A percentile compares a stretch with the other conserved stretches of the same genome.
Evolutionary conservation across 2,888 invertebrate species (phyloP).

Genomic region (Apocheima hispidaria): DNA sequence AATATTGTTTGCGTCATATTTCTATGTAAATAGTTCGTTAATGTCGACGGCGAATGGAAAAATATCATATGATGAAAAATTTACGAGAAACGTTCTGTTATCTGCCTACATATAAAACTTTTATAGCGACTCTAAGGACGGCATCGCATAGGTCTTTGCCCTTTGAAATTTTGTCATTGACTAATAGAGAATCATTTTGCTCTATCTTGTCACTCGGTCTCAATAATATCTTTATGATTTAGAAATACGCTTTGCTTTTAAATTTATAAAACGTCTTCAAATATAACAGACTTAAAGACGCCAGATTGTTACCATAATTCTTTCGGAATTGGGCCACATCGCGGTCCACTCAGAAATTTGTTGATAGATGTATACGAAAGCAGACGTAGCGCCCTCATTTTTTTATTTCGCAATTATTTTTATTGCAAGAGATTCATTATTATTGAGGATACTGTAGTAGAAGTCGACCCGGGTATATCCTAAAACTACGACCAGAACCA

Average conservation of each 20-base stretch:
- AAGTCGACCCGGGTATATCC: too few species aligned
- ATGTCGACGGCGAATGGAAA: conserved; percentile 48
- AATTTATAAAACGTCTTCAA: conserved; percentile 11
- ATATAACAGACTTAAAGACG: conserved; percentile 43
- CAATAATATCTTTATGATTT: conserved; percentile 20
- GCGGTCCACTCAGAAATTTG: conserved; percentile 38
- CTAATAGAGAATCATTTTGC: conserved; percentile 16
- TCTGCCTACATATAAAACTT: conserved; percentile 43
- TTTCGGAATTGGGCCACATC: conserved; percentile 40
- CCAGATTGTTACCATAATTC: conserved; percentile 39
- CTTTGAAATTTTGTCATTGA: conserved; percentile 27
- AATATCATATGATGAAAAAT: conserved; percentile 64
- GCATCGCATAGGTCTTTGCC: conserved; percentile 27
- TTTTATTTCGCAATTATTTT: conserved; percentile 27
- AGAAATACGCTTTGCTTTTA: conserved; percentile 34
- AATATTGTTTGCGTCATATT: conserved; percentile 61
- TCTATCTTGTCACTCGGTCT: conserved; percentile 14
- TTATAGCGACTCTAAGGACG: conserved; percentile 13
- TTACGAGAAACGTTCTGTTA: conserved; percentile 59
- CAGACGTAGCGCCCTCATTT: conserved; percentile 19
- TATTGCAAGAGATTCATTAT: conserved; percentile 12
- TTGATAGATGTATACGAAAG: conserved; percentile 34
- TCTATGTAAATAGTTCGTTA: conserved; percentile 52
- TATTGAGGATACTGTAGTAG: conserved; percentile 3
- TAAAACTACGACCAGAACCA: too few species aligned